Base-by-base conservation (phyloP, 2,113 vertebrate species). In the Anhinga anhinga region DNA sequence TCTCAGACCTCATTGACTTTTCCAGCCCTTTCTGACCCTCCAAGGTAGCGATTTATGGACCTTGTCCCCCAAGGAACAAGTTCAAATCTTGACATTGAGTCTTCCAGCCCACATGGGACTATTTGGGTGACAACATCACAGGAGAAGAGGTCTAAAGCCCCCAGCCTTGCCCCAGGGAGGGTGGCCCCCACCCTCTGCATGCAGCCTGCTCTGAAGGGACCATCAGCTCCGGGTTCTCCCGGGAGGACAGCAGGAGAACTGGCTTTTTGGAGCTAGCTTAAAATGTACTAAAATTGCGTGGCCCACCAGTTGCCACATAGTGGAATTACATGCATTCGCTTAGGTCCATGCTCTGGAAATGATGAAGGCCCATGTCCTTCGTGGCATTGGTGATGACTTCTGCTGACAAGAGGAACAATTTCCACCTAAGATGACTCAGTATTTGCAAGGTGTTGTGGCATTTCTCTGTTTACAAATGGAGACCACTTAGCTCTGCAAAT, bases 401-500 rank as follows among this genome's bases (percentile, higher is more conserved):
- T 86, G 56, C 47, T 63, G 34, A 56, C 5, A 53, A 82, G 18
- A 83, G 59, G 30, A 65, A 19, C 16, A 15, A 77, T 70, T 65
- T 85, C 78, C 50, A n/a, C 27, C 38, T 23, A 20, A 32, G 32
- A 17, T 22, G 23, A 53, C 27, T 59, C 62, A 34, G 7, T 22
- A 61, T 62, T 72, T 87, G 67, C 77, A 82, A 69, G 65, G 12
- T 34, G 65, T 61, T n/a, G 47, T 78, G 63, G 25, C 77, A 82
- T 85, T 89, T 84, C 73, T 84, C 49, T 82, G 29, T 80, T 94
- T 79, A 65, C 40, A 85, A 85, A 52, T 9, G 11, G 66, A 72
- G 14, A 70, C 52, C 40, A 53, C 86, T 87, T 82, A 50, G 19
- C 34, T 59, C 65, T 47, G 40, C 66, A 52, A 69, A 29, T 52